phyloP scores from a whole-genome alignment of 2,113 vertebrate genomes.

The Daubentonia madagascariensis region DNA sequence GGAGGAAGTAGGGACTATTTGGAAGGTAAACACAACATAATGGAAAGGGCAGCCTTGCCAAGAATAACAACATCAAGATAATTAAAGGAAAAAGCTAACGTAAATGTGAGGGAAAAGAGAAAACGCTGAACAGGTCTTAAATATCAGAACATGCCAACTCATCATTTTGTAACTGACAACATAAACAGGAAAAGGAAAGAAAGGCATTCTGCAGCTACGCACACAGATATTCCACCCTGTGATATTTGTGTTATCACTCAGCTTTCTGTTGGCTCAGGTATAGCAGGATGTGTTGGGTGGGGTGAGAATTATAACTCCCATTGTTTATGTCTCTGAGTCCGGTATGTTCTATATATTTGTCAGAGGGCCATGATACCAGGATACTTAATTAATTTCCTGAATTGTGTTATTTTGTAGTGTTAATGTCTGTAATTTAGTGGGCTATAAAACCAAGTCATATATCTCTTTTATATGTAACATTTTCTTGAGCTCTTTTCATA shows the following conservation, averaged over 20 bases:
- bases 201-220: conserved; percentile 13
- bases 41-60: conserved; percentile 73
- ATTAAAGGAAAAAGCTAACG: conserved; percentile 78
- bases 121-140: conserved; percentile 66
- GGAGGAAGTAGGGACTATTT: conserved; percentile 72
- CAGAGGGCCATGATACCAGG: neutral
- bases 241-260: neutral
- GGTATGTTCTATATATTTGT: neutral
- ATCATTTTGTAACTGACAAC: conserved; percentile 60
- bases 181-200: conserved; percentile 76
- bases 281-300: conserved; percentile 3
- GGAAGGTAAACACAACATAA: conserved; percentile 76
- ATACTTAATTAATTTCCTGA: conserved; percentile 11
- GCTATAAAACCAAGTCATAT: neutral
- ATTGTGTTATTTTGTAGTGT: conserved; percentile 25
- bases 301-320: conserved; percentile 24
- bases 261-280: conserved; percentile 72
- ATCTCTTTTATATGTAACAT: neutral
- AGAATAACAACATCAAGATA: conserved; percentile 80
- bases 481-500: conserved; percentile 6
- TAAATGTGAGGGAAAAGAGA: conserved; percentile 74
- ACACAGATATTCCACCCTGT: neutral
- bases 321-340: conserved; percentile 44
- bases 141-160: conserved; percentile 62
- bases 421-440: conserved; percentile 22